phyloP scores from a whole-genome alignment of 2,113 vertebrate genomes.

The Smithornis capensis region DNA sequence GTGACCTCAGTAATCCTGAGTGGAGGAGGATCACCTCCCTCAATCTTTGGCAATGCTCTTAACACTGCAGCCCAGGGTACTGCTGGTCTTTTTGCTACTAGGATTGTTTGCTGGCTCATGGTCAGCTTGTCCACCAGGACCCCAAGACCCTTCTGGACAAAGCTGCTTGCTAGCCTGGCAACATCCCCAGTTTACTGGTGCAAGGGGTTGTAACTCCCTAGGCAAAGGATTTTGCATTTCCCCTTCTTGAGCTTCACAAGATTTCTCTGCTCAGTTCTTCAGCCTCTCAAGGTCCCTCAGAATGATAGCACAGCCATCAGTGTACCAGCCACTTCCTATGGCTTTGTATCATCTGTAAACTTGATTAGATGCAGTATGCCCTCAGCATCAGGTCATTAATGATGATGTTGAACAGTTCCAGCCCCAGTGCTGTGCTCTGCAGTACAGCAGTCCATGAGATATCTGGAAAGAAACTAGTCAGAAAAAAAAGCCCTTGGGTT shows the following conservation, averaged over 20 bases:
- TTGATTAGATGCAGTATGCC: too few relatives aligned
- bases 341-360: neutral
- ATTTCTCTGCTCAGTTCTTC: neutral
- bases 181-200: rapidly evolving
- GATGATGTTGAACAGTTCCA: rapidly evolving
- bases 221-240: rapidly evolving
- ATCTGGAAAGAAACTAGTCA: neutral
- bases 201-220: neutral
- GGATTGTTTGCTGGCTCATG: rapidly evolving
- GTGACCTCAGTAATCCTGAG: neutral
- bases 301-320: neutral
- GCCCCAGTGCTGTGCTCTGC: too few relatives aligned
- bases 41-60: neutral
- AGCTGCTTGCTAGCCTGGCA: neutral
- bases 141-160: neutral
- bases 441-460: neutral
- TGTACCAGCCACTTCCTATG: neutral
- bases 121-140: neutral
- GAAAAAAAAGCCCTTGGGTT: neutral
- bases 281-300: neutral
- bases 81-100: neutral
- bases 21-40: neutral
- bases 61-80: neutral
- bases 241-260: neutral
- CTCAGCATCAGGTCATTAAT: neutral